Base-by-base conservation (phyloP, 2,113 vertebrate species). In the Charadrius vociferus region DNA sequence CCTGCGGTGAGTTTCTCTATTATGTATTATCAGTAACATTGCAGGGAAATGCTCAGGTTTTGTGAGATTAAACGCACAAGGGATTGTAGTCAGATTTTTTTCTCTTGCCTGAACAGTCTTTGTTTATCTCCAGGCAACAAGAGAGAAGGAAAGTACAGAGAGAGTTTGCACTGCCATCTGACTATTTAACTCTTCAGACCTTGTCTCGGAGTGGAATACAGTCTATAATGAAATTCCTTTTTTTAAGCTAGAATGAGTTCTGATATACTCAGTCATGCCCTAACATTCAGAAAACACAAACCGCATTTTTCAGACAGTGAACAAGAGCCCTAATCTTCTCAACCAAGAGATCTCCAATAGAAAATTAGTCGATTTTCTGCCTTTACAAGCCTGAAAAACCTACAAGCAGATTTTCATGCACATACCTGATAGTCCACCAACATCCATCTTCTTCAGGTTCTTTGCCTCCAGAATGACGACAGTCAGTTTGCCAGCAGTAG, bases 371-470 rank as follows among this genome's bases (percentile, higher is more conserved):
- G 34, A 45, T 83, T 89, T 73, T 45, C 73, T 86, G 67, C 29
- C 18, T 94, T 79, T 74, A 84, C 12, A 88, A 88, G 34, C n/a
- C 66, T 41, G 16, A 12, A 93, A 71, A 94, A 68, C 67, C 66
- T 82, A 94, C 36, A 83, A 58, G 71, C 37, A 77, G 62, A 87
- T 95, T 88, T 91, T 88, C 36, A 85, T 65, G 72, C 81, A 94
- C 97, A 94, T 98, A 99, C 99, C 99, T 98, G 99, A 99, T 97
- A 99, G 98, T 78, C 99, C 99, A 87, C 99, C 99, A 7, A 99
- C 99, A 43, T 99, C 99, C 99, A 99, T 99, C 98, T 99, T 99
- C 98, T 99, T 99, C 98, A 99, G 98, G 98, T 99, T 99, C 97
- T 99, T 99, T 37, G 99, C 99, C 97, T 99, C 99, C 71, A 99